Evolutionary conservation across 2,113 vertebrate species (phyloP), one percentile per base, ranked within the genome.

Genomic region (Cinclus cinclus): DNA sequence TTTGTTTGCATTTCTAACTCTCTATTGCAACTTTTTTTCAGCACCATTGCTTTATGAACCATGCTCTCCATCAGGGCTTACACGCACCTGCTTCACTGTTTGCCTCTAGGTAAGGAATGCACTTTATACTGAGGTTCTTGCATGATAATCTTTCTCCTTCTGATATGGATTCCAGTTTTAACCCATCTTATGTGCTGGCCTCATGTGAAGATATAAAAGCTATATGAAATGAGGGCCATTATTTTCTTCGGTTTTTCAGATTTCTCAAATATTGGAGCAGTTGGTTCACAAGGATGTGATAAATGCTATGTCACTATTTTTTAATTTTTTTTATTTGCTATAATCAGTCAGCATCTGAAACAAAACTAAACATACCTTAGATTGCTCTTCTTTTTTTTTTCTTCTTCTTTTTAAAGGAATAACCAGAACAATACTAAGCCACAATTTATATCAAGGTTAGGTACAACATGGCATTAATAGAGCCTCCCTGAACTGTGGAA

Each of bases 271-370:
- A 86, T 4, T 35, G 37, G 18, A 87, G 37, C 50, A 82, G 58
- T 15, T 74, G 39, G 41, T n/a, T 92, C 70, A 53, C 55, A 52
- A 88, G 73, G 56, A 87, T 42, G 87, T 79, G 30, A 64, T 83
- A 55, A 81, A 69, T 39, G 25, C 64, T 89, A 74, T 17, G 22
- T n/a, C 19, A 78, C 33, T 56, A 21, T 42, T 62, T 87, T 37
- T n/a, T n/a, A n/a, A n/a, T n/a, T 37, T 37, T 37, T 87, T 95
- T 90, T 70, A 83, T 83, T 96, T 89, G 62, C 75, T 77, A 50
- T 49, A 65, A 74, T 56, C 60, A 85, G 47, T 52, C 55, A 91
- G 62, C 39, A 76, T 67, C 81, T 69, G 77, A 89, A 94, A 83
- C 31, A 92, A 92, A 88, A 69, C 0, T 41, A 80, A 76, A 83